Conservation (phyloP, 2,888 invertebrate genomes). For the Mimas tiliae region DNA sequence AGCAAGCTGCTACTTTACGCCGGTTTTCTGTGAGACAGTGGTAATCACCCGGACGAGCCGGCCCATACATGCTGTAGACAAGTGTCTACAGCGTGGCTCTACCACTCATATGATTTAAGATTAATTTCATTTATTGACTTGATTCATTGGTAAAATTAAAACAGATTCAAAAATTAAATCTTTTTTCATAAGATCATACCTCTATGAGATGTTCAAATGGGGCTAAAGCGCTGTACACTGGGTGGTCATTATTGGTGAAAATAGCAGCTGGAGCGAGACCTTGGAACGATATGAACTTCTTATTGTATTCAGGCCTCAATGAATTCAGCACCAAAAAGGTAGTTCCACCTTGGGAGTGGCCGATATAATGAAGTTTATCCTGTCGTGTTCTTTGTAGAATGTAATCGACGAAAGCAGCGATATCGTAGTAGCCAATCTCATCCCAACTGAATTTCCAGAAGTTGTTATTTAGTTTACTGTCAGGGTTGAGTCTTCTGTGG, state of each 20-base stretch:
- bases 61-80: too few relatives aligned
- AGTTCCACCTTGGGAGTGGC: constrained; percentile 72
- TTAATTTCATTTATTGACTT: too few relatives aligned
- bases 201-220: constrained; percentile 51
- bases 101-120: too few relatives aligned
- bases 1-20: too few relatives aligned
- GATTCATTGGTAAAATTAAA: too few relatives aligned
- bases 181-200: constrained; percentile 48
- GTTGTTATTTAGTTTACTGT: constrained; percentile 42
- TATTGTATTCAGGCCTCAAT: constrained; percentile 63
- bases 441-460: constrained; percentile 71
- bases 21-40: too few relatives aligned
- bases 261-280: constrained; percentile 68
- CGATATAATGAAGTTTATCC: constrained; percentile 62
- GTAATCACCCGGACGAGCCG: too few relatives aligned
- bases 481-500: constrained; percentile 51
- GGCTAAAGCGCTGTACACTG: constrained; percentile 44
- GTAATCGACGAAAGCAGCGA: constrained; percentile 59
- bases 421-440: constrained; percentile 61
- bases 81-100: too few relatives aligned
- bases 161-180: too few relatives aligned
- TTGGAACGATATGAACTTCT: constrained; percentile 65
- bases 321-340: constrained; percentile 65
- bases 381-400: constrained; percentile 51
- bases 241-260: constrained; percentile 52